Base-by-base conservation (phyloP, 1,140 invertebrate genomes). In the Pinna nobilis region DNA sequence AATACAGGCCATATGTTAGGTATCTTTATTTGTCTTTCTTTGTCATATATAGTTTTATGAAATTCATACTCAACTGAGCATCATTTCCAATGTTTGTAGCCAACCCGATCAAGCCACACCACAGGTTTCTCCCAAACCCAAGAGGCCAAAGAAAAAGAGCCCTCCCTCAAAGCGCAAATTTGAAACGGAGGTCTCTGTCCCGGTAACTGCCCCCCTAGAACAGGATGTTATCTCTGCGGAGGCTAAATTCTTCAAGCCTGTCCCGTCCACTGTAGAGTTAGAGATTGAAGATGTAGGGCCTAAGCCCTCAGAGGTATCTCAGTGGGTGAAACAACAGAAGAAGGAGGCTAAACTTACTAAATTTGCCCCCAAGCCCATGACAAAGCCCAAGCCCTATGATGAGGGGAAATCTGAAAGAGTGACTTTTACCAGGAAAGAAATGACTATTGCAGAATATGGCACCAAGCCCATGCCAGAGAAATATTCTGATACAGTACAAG, bases 201-300 rank as follows among this genome's bases (percentile, higher is more conserved):
- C 39, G 25, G 66, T 23, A 35, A n/a, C 65, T 23, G 57, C 49
- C 37, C 18, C 55, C 20, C 47, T 30, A 13, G 49, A 61, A 61
- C 37, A 53, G 18, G 71, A 74, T 23, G 55, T 41, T 33, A 57
- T 67, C 63, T 65, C 23, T n/a, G 61, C 71, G 33, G 63, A 67
- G 30, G 32, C 39, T 44, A 59, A 50, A 20, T 70, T 39, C 23
- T 47, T 37, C 35, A 53, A 60, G 41, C 33, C 30, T 41, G 39
- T 32, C 18, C 39, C 59, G 18, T 25, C 15, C 2, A n/a, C 59
- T 63, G n/a, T 41, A 23, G 59, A 63, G 15, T 20, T 44, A 28
- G 59, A 44, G 32, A 25, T 63, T 28, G 59, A 63, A 23, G 59
- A 41, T n/a, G 59, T 41, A 13, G 39, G 25, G 15, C 59, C 44